Base-by-base conservation (phyloP, 2,888 invertebrate genomes). In the Mimachlamys varia region DNA sequence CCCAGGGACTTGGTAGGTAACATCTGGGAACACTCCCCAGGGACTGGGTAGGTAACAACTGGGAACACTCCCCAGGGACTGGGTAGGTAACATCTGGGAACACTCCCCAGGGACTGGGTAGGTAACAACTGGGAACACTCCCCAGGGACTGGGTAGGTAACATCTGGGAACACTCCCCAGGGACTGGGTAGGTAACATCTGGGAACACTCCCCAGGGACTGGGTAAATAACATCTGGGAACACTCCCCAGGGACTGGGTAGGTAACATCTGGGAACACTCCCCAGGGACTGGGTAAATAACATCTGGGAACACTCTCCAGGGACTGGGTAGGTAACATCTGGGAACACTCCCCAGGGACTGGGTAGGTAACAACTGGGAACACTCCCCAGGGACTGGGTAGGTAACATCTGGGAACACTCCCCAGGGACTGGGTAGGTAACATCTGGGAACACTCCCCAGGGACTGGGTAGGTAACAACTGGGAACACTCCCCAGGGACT, bases 361-460 rank as follows among this genome's bases (percentile, higher is more conserved):
- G 76, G 76, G 76, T 76, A 22, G 76, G 76, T 76, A 76, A 76
- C 27, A 76, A 33, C 76, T 33, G 27, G 0, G 76, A 27, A 10
- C 76, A 76, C 7, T 33, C 76, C 27, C 76, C 27, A 33, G 27
- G 76, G 19, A 76, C 76, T 27, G 76, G 76, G 76, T 76, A 13
- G 13, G 27, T 76, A 33, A 19, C 19, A n/a, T 27, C n/a, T n/a
- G 0, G 27, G 62, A 22, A 15, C 62, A 62, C 22, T 53, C 3
- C 15, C 62, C n/a, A 62, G 62, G 62, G 22, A 62, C 62, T 19
- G 62, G 62, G 62, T 62, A 62, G 62, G 62, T 62, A 62, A 62
- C 22, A 62, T 0, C 99, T 99, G n/a, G 99, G 99, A 99, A 5
- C 99, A 99, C 97, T 99, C 99, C 0, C 97, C 99, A 93, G 99